Conservation (phyloP, 2,113 vertebrate species). For the Thomomys bottae region DNA sequence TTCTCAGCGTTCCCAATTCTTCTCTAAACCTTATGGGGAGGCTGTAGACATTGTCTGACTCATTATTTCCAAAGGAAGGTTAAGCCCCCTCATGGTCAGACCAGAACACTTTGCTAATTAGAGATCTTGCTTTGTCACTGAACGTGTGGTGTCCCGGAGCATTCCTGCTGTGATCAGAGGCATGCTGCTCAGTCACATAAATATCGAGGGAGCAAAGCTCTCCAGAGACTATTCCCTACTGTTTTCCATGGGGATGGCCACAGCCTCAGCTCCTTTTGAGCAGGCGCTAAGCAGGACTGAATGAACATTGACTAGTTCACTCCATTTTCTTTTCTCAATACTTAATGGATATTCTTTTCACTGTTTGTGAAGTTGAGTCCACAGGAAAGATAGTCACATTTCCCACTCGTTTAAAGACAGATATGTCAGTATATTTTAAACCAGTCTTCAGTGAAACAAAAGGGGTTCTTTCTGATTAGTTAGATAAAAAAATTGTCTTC, state of each 20-base stretch:
- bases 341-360: not conserved
- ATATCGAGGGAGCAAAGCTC: conserved; percentile 44
- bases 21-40: conserved; percentile 75
- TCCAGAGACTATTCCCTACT: conserved; percentile 37
- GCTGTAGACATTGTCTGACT: conserved; percentile 85
- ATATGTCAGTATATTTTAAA: not conserved
- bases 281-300: not conserved
- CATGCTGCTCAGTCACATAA: conserved; percentile 74
- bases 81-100: conserved; percentile 83
- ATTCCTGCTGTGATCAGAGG: conserved; percentile 82
- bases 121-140: conserved; percentile 84
- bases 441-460: not conserved
- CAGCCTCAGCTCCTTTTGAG: conserved; percentile 21
- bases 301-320: conserved; percentile 9
- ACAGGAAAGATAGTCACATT: not conserved
- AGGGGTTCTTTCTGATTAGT: not conserved
- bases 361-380: not conserved
- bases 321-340: conserved; percentile 29
- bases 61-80: conserved; percentile 84
- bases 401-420: not conserved
- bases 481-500: not conserved
- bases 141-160: conserved; percentile 81
- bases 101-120: conserved; percentile 86
- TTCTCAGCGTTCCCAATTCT: conserved; percentile 77
- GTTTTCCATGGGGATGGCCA: conserved; percentile 27